A percentile compares a stretch with the other conserved stretches of the same genome.
Conservation (phyloP, 2,888 invertebrate species). For the Drosophila setosimentum region DNA sequence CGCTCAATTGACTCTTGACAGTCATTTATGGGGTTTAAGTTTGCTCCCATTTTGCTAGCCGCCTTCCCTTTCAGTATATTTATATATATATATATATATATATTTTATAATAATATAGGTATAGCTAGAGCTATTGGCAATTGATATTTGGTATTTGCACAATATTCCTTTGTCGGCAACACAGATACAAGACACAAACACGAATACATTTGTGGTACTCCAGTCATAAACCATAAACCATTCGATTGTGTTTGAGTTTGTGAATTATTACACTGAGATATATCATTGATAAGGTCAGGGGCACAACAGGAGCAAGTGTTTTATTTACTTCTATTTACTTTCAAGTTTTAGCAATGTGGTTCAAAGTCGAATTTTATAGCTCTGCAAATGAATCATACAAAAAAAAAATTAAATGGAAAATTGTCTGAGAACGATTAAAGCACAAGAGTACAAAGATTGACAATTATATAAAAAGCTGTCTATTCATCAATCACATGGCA, state of each 20-base stretch:
- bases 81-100: slow-evolving; percentile 60
- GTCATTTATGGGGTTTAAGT: slow-evolving; percentile 41
- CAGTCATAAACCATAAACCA: slow-evolving; percentile 56
- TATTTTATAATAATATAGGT: slow-evolving; percentile 58
- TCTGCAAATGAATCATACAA: slow-evolving; percentile 22
- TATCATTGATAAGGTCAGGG: slow-evolving; percentile 52
- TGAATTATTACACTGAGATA: slow-evolving; percentile 62
- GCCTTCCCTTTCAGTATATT: slow-evolving; percentile 41
- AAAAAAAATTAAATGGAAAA: neutral
- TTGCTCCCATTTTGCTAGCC: slow-evolving; percentile 44
- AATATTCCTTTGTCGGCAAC: slow-evolving; percentile 74
- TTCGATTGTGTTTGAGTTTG: slow-evolving; percentile 41
- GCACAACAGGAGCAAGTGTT: slow-evolving; percentile 44
- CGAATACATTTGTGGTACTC: slow-evolving; percentile 17
- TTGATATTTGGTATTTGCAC: slow-evolving; percentile 57
- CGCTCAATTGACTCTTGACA: slow-evolving; percentile 33
- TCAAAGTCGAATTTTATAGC: slow-evolving; percentile 33
- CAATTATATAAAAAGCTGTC: neutral
- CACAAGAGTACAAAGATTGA: neutral
- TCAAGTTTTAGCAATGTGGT: slow-evolving; percentile 1
- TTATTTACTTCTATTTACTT: slow-evolving; percentile 13
- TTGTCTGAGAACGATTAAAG: neutral
- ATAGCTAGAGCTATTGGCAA: slow-evolving; percentile 55
- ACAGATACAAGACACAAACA: slow-evolving; percentile 26
- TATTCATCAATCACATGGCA: neutral